These are phyloP conservation scores for Synanthedon vespiformis DNA, from an alignment of 2,888 invertebrate genomes.

Conservation along the genomic window DNA sequence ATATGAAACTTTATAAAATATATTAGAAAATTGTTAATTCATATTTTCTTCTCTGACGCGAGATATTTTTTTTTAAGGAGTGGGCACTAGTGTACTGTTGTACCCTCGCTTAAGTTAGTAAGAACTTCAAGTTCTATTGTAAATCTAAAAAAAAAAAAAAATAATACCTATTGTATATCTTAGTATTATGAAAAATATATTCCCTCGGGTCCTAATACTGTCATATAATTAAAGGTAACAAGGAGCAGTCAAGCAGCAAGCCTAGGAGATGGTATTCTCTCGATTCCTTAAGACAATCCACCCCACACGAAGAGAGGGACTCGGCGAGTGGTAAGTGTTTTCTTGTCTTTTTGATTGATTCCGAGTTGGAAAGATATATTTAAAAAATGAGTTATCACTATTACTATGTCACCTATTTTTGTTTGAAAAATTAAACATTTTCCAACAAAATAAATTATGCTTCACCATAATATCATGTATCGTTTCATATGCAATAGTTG, in stretches of 20 bases:
- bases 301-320: slow-evolving; percentile 53
- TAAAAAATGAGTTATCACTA: too few species aligned
- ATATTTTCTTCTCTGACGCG: too few species aligned
- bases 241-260: slow-evolving; percentile 37
- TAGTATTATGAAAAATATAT: not conserved
- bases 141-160: too few species aligned
- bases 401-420: not conserved
- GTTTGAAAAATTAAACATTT: not conserved
- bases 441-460: not conserved
- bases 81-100: too few species aligned
- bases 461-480: not conserved
- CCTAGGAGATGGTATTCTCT: slow-evolving; percentile 59
- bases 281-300: slow-evolving; percentile 51
- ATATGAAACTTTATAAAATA: too few species aligned
- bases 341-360: too few species aligned
- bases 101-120: too few species aligned
- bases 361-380: too few species aligned
- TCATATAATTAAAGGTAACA: slow-evolving; percentile 28
- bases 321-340: slow-evolving; percentile 52
- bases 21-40: too few species aligned
- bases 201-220: not conserved
- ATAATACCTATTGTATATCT: too few species aligned
- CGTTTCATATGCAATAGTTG: slow-evolving; percentile 1
- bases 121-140: too few species aligned
- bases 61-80: too few species aligned